phyloP scores from a whole-genome alignment of 2,113 vertebrate genomes.

The Xiphophorus maculatus region DNA sequence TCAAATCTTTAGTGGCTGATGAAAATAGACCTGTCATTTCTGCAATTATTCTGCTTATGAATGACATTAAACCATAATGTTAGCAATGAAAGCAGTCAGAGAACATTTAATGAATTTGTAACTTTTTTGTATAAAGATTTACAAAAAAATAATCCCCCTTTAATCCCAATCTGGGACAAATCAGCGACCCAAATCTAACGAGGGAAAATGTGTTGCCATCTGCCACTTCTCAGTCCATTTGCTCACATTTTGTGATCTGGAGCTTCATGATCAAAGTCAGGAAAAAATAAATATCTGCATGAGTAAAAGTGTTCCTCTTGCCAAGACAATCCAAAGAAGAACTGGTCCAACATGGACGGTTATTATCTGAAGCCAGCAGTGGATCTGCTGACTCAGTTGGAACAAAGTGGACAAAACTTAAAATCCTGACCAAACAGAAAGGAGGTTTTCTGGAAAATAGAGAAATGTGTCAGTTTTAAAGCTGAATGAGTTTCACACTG shows the following conservation, averaged over 20 bases:
- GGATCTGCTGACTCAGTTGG: conserved; percentile 47
- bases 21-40: background rate
- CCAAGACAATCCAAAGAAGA: conserved; percentile 46
- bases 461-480: conserved; percentile 30
- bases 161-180: conserved; percentile 6
- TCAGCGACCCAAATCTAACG: conserved; percentile 18
- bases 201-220: conserved; percentile 20
- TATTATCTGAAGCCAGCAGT: conserved; percentile 47
- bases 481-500: conserved; percentile 2
- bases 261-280: conserved; percentile 14
- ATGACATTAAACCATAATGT: background rate
- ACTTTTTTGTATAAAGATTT: background rate
- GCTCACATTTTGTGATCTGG: conserved; percentile 11
- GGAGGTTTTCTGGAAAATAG: conserved; percentile 30
- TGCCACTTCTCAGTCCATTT: background rate
- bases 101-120: background rate
- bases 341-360: conserved; percentile 47
- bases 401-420: conserved; percentile 22
- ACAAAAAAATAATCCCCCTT: conserved; percentile 1
- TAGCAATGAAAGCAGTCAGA: background rate
- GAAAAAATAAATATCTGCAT: conserved; percentile 4
- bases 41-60: background rate
- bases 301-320: conserved; percentile 38
- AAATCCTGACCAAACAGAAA: conserved; percentile 56
- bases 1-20: background rate